Conservation (phyloP, 2,113 vertebrate species). For the Sphyrna mokarran region DNA sequence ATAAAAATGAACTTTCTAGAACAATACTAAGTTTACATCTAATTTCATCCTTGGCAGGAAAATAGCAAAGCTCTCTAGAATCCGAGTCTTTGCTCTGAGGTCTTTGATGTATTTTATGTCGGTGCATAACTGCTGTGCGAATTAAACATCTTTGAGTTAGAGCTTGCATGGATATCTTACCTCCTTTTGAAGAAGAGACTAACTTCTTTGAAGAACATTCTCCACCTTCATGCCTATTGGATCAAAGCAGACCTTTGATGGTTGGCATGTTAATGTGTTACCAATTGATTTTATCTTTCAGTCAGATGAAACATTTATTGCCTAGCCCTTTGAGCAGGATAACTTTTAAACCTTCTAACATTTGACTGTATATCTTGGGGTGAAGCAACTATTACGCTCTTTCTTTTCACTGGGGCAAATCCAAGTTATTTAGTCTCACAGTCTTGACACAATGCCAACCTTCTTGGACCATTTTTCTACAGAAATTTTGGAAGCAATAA, state of each 20-base stretch:
- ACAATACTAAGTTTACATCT: not conserved
- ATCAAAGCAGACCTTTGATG: slow-evolving; percentile 14
- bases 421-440: not conserved
- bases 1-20: not conserved
- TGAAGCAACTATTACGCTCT: not conserved
- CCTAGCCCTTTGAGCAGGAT: not conserved
- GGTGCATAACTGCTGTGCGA: not conserved
- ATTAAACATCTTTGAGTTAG: not conserved
- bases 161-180: not conserved
- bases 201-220: not conserved
- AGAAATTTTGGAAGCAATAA: not conserved
- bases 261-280: not conserved
- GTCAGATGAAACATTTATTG: not conserved
- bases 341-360: not conserved
- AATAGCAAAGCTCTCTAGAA: not conserved
- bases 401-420: not conserved
- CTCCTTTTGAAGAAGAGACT: not conserved
- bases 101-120: slow-evolving; percentile 15
- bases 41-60: not conserved
- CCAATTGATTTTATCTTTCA: not conserved
- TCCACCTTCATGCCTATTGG: not conserved
- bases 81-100: not conserved
- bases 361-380: not conserved
- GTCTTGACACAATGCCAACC: not conserved
- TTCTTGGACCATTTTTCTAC: not conserved